Evolutionary conservation across 2,888 invertebrate genomes (phyloP).

Genomic region (Ornithoptera alexandrae): DNA sequence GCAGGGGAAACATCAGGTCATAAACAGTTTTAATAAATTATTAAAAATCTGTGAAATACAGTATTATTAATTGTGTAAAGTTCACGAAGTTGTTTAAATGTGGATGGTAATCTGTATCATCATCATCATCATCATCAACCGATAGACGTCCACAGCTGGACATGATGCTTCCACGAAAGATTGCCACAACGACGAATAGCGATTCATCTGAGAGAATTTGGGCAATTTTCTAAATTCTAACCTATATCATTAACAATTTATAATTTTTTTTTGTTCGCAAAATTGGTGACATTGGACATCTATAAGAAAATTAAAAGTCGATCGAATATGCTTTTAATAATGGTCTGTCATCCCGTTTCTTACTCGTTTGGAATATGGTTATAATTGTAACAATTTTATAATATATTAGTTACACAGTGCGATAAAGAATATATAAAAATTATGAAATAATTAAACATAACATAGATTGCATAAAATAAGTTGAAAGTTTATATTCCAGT

Average conservation of each 20-base stretch:
- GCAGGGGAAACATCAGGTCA: no score
- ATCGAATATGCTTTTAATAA: background rate
- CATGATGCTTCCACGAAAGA: no score
- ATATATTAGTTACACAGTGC: background rate
- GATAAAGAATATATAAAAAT: background rate
- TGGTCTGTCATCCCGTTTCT: background rate
- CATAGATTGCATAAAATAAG: background rate
- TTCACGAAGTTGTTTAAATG: no score
- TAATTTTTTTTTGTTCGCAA: background rate
- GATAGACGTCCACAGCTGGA: no score
- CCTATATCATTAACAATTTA: background rate
- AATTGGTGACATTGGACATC: background rate
- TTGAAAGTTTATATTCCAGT: slow-evolving; percentile 10
- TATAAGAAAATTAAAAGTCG: background rate
- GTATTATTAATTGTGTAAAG: no score
- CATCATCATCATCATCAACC: no score
- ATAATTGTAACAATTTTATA: background rate
- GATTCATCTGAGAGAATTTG: no score
- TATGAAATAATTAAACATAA: background rate
- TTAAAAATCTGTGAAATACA: no score
- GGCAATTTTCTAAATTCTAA: no score
- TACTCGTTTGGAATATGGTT: background rate
- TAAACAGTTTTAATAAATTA: no score
- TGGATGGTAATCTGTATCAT: no score
- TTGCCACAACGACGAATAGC: no score